A percentile compares a stretch with the other conserved stretches of the same genome.
phyloP scores from a whole-genome alignment of 2,113 vertebrate species.

The Nothocercus nigrocapillus region DNA sequence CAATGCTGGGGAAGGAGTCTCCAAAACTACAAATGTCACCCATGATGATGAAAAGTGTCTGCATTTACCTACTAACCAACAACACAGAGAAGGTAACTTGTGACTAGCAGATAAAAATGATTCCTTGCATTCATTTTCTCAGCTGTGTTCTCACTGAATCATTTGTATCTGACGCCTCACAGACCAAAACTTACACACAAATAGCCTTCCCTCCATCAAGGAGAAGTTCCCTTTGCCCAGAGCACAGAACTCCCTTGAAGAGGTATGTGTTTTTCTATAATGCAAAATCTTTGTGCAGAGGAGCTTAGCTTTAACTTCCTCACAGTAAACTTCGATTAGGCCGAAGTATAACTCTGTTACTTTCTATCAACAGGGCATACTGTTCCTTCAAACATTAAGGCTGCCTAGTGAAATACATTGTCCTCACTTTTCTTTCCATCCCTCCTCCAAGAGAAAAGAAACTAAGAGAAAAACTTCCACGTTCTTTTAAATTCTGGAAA shows the following conservation, averaged over 20 bases:
- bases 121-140: neutral
- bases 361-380: neutral
- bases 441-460: neutral
- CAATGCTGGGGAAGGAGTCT: neutral
- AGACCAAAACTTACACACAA: neutral
- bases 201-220: neutral
- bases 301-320: neutral
- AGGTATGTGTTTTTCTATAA: rapidly evolving
- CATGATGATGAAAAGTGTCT: neutral
- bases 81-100: neutral
- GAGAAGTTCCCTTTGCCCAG: neutral
- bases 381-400: neutral
- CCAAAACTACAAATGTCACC: neutral
- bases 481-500: neutral
- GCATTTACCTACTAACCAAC: neutral
- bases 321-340: neutral
- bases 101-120: neutral
- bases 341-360: neutral
- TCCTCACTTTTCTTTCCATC: neutral
- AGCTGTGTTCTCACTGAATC: neutral
- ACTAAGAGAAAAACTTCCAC: neutral
- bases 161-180: neutral
- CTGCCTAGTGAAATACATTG: neutral
- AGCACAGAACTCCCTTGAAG: neutral
- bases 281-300: neutral